Conservation (phyloP, 2,113 vertebrate species). For the Lampris megalopsis region DNA sequence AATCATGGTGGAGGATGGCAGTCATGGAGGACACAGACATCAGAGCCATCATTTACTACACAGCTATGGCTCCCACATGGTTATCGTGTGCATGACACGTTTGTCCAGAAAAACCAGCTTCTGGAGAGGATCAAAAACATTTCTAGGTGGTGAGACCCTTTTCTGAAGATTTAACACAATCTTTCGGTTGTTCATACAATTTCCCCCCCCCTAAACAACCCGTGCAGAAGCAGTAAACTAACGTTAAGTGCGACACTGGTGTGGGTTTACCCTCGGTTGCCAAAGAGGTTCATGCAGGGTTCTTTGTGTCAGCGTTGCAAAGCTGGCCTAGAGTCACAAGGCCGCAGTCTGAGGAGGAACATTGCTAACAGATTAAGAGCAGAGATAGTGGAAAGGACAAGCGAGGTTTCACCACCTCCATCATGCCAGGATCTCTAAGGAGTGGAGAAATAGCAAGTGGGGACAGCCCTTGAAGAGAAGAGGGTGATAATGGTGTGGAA, state of each 20-base stretch:
- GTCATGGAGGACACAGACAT: constrained; percentile 55
- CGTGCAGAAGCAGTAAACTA: background rate
- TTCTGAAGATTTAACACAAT: constrained; percentile 36
- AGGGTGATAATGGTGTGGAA: constrained; percentile 79
- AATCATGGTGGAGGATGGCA: constrained; percentile 52
- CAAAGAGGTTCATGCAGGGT: constrained; percentile 20
- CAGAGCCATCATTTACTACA: constrained; percentile 58
- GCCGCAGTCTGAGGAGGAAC: constrained; percentile 26
- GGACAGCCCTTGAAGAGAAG: constrained; percentile 66
- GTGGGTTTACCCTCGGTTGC: constrained; percentile 19
- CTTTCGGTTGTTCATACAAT: background rate
- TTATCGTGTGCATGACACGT: constrained; percentile 23
- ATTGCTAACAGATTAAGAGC: constrained; percentile 54
- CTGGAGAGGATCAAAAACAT: constrained; percentile 37
- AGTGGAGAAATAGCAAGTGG: constrained; percentile 69
- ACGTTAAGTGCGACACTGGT: constrained; percentile 26
- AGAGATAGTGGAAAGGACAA: constrained; percentile 59
- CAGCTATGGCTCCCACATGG: constrained; percentile 24
- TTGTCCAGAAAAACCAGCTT: constrained; percentile 35
- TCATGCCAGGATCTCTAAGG: constrained; percentile 61
- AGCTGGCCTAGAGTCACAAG: constrained; percentile 24
- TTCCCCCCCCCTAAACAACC: constrained; percentile 13
- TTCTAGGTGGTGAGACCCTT: background rate
- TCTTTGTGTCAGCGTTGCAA: constrained; percentile 10
- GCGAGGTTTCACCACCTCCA: constrained; percentile 53